phyloP scores from a whole-genome alignment of 1,140 invertebrate species.

The Caerostris darwini region DNA sequence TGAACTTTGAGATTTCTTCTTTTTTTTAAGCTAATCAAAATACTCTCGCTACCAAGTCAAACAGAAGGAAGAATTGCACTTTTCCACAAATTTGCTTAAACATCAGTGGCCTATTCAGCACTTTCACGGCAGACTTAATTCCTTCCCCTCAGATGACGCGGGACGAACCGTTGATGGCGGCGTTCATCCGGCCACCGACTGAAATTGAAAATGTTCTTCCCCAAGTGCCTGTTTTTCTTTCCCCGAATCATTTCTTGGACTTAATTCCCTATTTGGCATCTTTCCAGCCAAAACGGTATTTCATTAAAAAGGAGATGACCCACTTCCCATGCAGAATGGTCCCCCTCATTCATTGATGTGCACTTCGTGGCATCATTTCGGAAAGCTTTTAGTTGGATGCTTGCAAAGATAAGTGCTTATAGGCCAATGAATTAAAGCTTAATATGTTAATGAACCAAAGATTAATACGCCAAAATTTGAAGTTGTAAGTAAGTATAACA shows the following conservation, averaged over 20 bases:
- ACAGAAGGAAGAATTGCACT: background rate
- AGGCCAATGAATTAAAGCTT: too few species aligned
- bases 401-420: too few species aligned
- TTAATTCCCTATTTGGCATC: slow-evolving; percentile 30
- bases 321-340: background rate
- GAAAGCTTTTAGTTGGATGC: background rate
- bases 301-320: slow-evolving; percentile 24
- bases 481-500: too few species aligned
- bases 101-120: background rate
- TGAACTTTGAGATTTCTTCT: background rate
- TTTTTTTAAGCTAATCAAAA: background rate
- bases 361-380: too few species aligned
- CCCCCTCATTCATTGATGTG: too few species aligned
- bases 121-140: background rate
- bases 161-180: background rate
- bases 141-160: background rate
- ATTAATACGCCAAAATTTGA: too few species aligned
- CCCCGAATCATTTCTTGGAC: background rate
- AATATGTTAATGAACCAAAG: too few species aligned
- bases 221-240: background rate
- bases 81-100: slow-evolving; percentile 36
- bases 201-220: slow-evolving; percentile 21
- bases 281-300: slow-evolving; percentile 21
- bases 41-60: background rate
- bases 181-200: background rate